These are phyloP conservation scores for Selenia dentaria DNA, from an alignment of 2,888 invertebrate species.

Conservation along the genomic window DNA sequence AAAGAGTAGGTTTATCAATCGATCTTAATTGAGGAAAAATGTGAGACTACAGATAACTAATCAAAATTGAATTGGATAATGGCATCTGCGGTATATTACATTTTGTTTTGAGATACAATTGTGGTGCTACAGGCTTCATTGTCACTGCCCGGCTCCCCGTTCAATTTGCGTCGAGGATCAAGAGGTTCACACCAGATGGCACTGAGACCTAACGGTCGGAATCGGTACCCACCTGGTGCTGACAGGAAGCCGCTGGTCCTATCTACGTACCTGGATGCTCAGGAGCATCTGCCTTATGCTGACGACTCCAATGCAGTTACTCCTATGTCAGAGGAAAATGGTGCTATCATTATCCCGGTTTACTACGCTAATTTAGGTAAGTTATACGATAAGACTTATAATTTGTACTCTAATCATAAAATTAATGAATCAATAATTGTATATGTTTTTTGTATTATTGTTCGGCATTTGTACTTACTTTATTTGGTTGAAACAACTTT, in stretches of 20 bases:
- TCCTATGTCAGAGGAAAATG: slow-evolving; percentile 99
- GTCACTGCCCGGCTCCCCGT: slow-evolving; percentile 98
- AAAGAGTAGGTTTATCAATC: slow-evolving; percentile 49
- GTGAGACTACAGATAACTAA: slow-evolving; percentile 32
- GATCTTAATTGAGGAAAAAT: slow-evolving; percentile 80
- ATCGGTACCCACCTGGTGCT: slow-evolving; percentile 91
- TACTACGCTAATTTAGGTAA: slow-evolving; percentile 94
- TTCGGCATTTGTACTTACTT: no score
- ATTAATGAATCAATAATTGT: no score
- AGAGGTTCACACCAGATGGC: slow-evolving; percentile 97
- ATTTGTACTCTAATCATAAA: no score
- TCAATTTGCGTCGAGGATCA: slow-evolving; percentile 95
- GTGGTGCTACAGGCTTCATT: slow-evolving; percentile 92
- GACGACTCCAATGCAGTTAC: slow-evolving; percentile 99
- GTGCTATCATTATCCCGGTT: slow-evolving; percentile 96
- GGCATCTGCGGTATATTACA: slow-evolving; percentile 14
- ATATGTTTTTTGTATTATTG: no score
- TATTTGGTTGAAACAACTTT: no score
- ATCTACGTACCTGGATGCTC: slow-evolving; percentile 96
- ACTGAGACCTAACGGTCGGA: slow-evolving; percentile 91
- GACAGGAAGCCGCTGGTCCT: slow-evolving; percentile 97
- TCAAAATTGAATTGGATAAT: slow-evolving; percentile 20
- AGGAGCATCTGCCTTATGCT: slow-evolving; percentile 97
- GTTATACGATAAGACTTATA: no score
- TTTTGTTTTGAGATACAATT: slow-evolving; percentile 41